Evolutionary conservation across 1,140 invertebrate genomes (phyloP).

Genomic region (Diprion similis): DNA sequence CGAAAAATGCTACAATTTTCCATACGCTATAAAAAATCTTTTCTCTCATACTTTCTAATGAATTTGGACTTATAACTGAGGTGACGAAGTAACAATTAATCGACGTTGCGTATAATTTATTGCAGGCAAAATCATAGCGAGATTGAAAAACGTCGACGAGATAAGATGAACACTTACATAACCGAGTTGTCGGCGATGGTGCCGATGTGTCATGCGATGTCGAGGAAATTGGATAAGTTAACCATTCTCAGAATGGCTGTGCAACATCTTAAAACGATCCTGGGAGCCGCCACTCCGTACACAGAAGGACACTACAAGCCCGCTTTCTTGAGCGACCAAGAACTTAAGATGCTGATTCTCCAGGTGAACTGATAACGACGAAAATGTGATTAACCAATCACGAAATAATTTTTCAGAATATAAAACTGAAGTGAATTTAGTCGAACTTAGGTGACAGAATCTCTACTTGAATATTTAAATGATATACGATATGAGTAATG

Average conservation of each 20-base stretch:
- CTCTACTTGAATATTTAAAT: no score
- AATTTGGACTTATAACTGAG: no score
- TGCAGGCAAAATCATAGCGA: conserved; percentile 92
- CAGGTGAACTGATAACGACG: conserved; percentile 62
- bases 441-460: no score
- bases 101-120: not conserved
- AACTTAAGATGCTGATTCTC: conserved; percentile 82
- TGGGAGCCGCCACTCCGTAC: conserved; percentile 79
- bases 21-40: no score
- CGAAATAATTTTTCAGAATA: no score
- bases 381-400: no score
- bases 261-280: conserved; percentile 86
- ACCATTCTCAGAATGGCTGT: conserved; percentile 94
- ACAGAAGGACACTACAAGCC: conserved; percentile 86
- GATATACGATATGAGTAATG: no score
- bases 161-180: conserved; percentile 98
- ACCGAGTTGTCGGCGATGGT: conserved; percentile 89
- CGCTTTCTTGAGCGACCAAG: conserved; percentile 87
- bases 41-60: no score
- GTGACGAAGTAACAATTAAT: no score
- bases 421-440: no score
- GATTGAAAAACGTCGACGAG: conserved; percentile 91
- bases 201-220: conserved; percentile 93
- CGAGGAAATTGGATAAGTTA: conserved; percentile 91
- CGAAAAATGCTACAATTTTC: no score